Evolutionary conservation across 2,888 invertebrate genomes (phyloP).

Genomic region (Lacanobia wlatinum): DNA sequence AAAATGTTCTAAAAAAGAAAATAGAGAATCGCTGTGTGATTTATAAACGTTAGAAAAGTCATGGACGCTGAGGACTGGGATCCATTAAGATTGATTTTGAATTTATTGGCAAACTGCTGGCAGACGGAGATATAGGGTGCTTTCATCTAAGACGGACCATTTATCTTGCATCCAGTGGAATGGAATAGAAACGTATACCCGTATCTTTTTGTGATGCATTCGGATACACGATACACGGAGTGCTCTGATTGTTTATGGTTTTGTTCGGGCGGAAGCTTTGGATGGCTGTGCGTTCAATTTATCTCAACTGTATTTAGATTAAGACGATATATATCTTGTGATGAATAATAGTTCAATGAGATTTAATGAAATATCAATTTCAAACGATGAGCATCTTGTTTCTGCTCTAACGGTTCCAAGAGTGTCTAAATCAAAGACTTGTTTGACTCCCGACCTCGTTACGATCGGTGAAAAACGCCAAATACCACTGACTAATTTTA

Average conservation of each 20-base stretch:
- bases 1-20: constrained; percentile 56
- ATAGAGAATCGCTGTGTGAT: constrained; percentile 59
- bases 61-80: constrained; percentile 62
- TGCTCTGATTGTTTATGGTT: constrained; percentile 36
- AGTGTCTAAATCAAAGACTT: not conserved
- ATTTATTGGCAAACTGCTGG: constrained; percentile 85
- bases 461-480: no score
- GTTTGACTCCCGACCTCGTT: no score
- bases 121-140: constrained; percentile 70
- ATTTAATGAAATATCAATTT: not conserved
- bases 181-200: constrained; percentile 60
- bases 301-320: not conserved
- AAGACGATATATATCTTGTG: no score
- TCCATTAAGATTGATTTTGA: constrained; percentile 83
- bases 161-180: constrained; percentile 76
- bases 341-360: not conserved
- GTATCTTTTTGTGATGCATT: constrained; percentile 62
- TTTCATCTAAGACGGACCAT: constrained; percentile 83
- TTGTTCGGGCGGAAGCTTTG: not conserved
- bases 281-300: not conserved
- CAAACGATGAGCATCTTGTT: not conserved
- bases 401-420: not conserved
- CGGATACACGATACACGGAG: constrained; percentile 42
- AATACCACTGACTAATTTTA: no score
- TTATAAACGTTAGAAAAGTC: constrained; percentile 63